These are phyloP conservation scores for Drosophila erecta DNA, from an alignment of 1,140 invertebrate genomes.

Conservation along the genomic window DNA sequence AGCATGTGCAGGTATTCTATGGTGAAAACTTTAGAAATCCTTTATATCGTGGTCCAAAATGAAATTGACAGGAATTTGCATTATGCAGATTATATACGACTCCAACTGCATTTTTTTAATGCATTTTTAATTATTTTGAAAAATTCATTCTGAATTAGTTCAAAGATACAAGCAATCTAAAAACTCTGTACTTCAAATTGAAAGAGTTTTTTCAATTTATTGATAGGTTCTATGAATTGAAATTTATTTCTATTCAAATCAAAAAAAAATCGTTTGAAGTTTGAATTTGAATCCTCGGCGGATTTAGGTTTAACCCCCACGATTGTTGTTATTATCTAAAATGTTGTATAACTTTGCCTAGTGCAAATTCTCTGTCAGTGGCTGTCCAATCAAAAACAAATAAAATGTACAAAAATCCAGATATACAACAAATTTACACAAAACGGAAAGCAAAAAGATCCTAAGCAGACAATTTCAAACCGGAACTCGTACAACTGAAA, in stretches of 20 bases:
- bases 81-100: slow-evolving; percentile 33
- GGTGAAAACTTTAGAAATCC: slow-evolving; percentile 15
- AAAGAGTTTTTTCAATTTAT: neutral
- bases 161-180: slow-evolving; percentile 3
- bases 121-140: slow-evolving; percentile 9
- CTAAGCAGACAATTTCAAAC: slow-evolving; percentile 48
- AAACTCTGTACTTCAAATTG: neutral
- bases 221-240: neutral
- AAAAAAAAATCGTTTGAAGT: neutral
- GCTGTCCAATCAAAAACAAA: slow-evolving; percentile 44
- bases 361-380: slow-evolving; percentile 32
- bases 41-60: slow-evolving; percentile 47
- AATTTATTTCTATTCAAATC: neutral
- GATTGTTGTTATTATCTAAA: slow-evolving; percentile 16
- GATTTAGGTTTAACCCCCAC: slow-evolving; percentile 20
- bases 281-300: neutral
- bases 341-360: slow-evolving; percentile 47
- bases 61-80: slow-evolving; percentile 41
- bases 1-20: slow-evolving; percentile 41
- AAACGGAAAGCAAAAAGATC: slow-evolving; percentile 36
- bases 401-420: slow-evolving; percentile 71
- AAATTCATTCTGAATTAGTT: neutral
- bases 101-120: neutral
- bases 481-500: slow-evolving; percentile 76
- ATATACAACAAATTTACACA: slow-evolving; percentile 73